These are phyloP conservation scores for Thymallus thymallus DNA, from an alignment of 2,113 vertebrate genomes.

Conservation along the genomic window DNA sequence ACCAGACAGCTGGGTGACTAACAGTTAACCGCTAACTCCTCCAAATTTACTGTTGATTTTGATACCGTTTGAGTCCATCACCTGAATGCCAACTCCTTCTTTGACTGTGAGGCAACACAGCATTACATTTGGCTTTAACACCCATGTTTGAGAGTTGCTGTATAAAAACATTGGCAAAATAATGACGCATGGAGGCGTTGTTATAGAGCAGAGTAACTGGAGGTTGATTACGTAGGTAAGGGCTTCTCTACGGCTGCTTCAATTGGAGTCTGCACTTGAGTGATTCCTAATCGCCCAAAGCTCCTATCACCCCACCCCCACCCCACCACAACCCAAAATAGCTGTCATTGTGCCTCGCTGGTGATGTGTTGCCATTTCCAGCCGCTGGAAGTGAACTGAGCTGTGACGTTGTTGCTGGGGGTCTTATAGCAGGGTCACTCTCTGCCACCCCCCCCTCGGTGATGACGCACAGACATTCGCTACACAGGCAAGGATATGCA, in stretches of 20 bases:
- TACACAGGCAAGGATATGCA: conserved; percentile 30
- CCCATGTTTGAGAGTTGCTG: too few species aligned
- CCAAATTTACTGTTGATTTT: conserved; percentile 7
- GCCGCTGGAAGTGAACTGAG: conserved; percentile 46
- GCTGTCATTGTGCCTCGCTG: conserved; percentile 27
- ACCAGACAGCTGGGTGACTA: not conserved
- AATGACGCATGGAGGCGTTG: too few species aligned
- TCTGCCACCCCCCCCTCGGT: conserved; percentile 34
- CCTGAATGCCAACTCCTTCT: conserved; percentile 38
- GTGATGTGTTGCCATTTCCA: conserved; percentile 34
- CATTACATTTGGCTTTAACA: too few species aligned
- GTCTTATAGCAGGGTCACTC: conserved; percentile 58
- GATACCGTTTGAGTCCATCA: conserved; percentile 19
- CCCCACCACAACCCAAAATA: conserved; percentile 45
- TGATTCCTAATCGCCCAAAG: conserved; percentile 4
- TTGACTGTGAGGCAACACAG: not conserved
- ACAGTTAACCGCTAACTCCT: conserved; percentile 31
- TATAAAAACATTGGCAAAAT: too few species aligned
- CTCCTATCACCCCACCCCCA: not conserved
- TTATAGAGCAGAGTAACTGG: conserved; percentile 10
- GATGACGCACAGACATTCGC: conserved; percentile 37
- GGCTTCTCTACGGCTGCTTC: too few species aligned
- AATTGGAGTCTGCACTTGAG: conserved; percentile 18
- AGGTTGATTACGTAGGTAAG: not conserved
- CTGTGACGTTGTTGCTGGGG: conserved; percentile 46